These are phyloP conservation scores for Nysson spinosus DNA, from an alignment of 2,888 invertebrate genomes.

Conservation along the genomic window DNA sequence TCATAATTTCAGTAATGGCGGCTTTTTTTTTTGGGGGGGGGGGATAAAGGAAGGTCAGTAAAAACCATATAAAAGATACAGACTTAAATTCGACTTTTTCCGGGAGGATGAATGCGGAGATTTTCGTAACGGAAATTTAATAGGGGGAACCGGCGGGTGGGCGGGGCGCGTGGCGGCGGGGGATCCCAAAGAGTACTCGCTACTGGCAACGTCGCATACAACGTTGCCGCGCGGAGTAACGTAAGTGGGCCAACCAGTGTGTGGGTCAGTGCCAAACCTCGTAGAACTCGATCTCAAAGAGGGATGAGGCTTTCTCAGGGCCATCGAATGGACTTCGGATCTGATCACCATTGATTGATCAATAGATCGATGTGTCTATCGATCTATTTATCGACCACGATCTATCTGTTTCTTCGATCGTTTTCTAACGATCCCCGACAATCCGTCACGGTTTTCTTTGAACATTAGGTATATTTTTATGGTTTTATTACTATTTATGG, in stretches of 20 bases:
- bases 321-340: slow-evolving; percentile 41
- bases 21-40: too few species aligned
- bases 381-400: too few species aligned
- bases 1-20: too few species aligned
- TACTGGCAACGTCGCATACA: slow-evolving; percentile 36
- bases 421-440: too few species aligned
- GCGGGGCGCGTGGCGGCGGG: neutral
- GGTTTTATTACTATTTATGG: too few species aligned
- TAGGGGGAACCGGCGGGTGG: too few species aligned
- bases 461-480: too few species aligned
- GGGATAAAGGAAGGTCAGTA: too few species aligned
- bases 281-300: slow-evolving; percentile 52
- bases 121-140: slow-evolving; percentile 1
- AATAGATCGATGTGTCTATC: slow-evolving; percentile 28
- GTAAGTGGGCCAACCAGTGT: slow-evolving; percentile 71
- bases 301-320: slow-evolving; percentile 57
- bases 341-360: slow-evolving; percentile 24
- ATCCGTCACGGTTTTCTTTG: too few species aligned
- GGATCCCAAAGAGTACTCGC: slow-evolving; percentile 14
- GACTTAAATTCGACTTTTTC: too few species aligned
- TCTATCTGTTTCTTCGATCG: slow-evolving; percentile 49
- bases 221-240: slow-evolving; percentile 36
- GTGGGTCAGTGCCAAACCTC: slow-evolving; percentile 73
- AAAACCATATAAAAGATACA: too few species aligned
- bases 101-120: too few species aligned